These are phyloP conservation scores for Cephalopholis sonnerati DNA, from an alignment of 2,113 vertebrate species.

Conservation along the genomic window DNA sequence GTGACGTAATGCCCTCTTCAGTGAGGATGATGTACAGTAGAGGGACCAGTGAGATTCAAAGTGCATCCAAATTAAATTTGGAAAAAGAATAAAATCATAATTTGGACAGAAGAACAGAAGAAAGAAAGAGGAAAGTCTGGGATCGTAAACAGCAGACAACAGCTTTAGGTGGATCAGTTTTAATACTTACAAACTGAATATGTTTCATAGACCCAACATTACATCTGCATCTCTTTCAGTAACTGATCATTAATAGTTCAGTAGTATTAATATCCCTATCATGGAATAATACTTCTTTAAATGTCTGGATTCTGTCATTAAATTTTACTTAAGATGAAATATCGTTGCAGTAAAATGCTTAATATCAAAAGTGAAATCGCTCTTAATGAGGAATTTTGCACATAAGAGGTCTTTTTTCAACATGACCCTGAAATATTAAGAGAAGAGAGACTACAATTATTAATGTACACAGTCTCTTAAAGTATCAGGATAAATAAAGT, in stretches of 20 bases:
- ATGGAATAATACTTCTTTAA: not conserved
- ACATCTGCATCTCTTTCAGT: no score
- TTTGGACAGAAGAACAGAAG: not conserved
- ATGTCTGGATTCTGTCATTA: not conserved
- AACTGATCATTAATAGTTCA: no score
- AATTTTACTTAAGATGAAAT: not conserved
- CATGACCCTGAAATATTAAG: not conserved
- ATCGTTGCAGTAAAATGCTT: not conserved
- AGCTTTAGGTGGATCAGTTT: not conserved
- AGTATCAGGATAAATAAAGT: not conserved
- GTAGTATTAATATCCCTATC: not conserved
- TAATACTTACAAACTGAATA: not conserved
- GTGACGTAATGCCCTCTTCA: slow-evolving; percentile 80
- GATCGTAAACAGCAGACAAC: not conserved
- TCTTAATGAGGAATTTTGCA: not conserved
- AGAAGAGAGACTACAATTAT: not conserved
- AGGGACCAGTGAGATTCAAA: slow-evolving; percentile 38
- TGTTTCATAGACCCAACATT: no score
- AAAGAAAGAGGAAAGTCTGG: not conserved
- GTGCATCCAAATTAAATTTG: slow-evolving; percentile 19
- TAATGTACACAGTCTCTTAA: not conserved
- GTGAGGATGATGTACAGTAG: slow-evolving; percentile 57
- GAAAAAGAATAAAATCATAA: not conserved
- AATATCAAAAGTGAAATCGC: not conserved
- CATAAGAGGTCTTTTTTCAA: not conserved